Evolutionary conservation across 2,888 invertebrate genomes (phyloP).

Genomic region (Lymantria monacha): DNA sequence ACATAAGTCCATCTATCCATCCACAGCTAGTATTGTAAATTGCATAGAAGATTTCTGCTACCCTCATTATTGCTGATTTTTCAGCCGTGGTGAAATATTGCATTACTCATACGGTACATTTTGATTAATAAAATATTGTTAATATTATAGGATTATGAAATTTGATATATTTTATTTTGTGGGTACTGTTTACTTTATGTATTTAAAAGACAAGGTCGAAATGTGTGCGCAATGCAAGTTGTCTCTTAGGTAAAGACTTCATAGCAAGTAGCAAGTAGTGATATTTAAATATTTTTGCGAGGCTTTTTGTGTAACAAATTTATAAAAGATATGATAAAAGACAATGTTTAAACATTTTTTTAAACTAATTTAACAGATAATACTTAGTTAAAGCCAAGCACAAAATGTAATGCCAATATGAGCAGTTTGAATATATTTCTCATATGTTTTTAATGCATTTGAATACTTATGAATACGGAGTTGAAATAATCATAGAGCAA

Average conservation of each 20-base stretch:
- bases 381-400: constrained; percentile 54
- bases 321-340: constrained; percentile 49
- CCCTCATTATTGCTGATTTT: too few relatives aligned
- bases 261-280: constrained; percentile 43
- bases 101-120: too few relatives aligned
- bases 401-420: constrained; percentile 55
- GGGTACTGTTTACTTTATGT: too few relatives aligned
- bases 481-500: constrained; percentile 22
- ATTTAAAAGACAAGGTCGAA: neutral
- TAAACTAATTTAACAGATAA: constrained; percentile 33
- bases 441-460: constrained; percentile 29
- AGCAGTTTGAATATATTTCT: constrained; percentile 28
- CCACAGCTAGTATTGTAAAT: too few relatives aligned
- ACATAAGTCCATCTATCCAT: too few relatives aligned
- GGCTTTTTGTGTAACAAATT: constrained; percentile 60
- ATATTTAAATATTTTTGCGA: constrained; percentile 58
- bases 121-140: too few relatives aligned
- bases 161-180: too few relatives aligned
- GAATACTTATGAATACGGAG: constrained; percentile 27
- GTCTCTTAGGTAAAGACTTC: constrained; percentile 17
- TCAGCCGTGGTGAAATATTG: too few relatives aligned
- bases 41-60: too few relatives aligned
- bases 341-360: constrained; percentile 44
- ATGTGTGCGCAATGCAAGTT: constrained; percentile 2
- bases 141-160: too few relatives aligned